A percentile compares a stretch with the other conserved stretches of the same genome.
Conservation (phyloP, 2,113 vertebrate species). For the Clarias magur region DNA sequence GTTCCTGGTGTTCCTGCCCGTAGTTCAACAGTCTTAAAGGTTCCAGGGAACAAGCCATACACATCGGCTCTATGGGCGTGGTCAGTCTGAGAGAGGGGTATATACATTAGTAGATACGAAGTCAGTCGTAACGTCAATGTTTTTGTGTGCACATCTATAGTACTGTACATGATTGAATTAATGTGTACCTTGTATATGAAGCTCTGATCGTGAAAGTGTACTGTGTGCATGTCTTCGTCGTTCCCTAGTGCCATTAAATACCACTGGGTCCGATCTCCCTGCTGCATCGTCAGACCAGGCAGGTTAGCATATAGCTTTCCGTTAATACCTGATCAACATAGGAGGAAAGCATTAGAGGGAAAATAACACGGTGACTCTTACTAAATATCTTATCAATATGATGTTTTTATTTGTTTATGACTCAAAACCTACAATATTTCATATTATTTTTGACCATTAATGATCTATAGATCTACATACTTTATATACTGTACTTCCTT, state of each 20-base stretch:
- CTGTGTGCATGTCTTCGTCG: conserved; percentile 89
- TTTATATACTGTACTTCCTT: background rate
- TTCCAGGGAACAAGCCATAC: conserved; percentile 90
- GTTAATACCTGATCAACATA: conserved; percentile 82
- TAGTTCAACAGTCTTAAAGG: conserved; percentile 88
- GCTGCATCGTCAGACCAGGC: conserved; percentile 81
- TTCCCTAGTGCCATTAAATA: conserved; percentile 91
- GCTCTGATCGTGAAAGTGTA: conserved; percentile 92
- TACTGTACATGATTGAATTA: background rate
- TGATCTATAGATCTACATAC: background rate
- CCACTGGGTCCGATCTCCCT: conserved; percentile 86
- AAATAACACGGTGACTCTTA: background rate
- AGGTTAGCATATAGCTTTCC: conserved; percentile 88
- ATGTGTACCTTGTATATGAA: conserved; percentile 86
- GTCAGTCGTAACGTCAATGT: background rate
- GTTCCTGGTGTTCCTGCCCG: conserved; percentile 85
- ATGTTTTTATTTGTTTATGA: background rate
- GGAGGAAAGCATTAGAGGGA: background rate
- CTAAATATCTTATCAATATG: background rate
- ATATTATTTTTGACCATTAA: background rate
- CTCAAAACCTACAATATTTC: background rate
- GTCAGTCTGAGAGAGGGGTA: conserved; percentile 27
- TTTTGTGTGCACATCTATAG: background rate
- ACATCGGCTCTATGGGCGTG: conserved; percentile 84
- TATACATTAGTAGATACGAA: background rate